These are phyloP conservation scores for Amphiprion percula DNA, from an alignment of 2,113 vertebrate genomes.

Conservation along the genomic window DNA sequence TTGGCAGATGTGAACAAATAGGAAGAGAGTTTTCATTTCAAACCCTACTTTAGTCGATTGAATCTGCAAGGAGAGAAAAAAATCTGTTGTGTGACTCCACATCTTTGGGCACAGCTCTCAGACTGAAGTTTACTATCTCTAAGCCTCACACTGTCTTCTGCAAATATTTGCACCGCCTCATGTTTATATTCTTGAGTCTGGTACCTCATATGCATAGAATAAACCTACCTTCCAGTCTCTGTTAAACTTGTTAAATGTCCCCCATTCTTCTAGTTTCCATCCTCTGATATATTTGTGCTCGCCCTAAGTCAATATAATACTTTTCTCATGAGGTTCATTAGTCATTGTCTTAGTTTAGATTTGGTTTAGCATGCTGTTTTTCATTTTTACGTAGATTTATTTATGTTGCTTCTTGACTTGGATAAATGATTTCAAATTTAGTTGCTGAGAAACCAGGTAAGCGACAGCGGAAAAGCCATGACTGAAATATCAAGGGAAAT, in stretches of 20 bases:
- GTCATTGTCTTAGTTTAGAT: slow-evolving; percentile 1
- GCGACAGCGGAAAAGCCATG: slow-evolving; percentile 7
- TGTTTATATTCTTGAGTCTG: slow-evolving; percentile 1
- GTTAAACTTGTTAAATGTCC: not conserved
- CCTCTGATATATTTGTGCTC: not conserved
- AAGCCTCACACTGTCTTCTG: slow-evolving; percentile 13
- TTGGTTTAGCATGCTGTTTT: not conserved
- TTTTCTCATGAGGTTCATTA: slow-evolving; percentile 5
- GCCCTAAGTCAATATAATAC: not conserved
- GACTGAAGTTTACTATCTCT: slow-evolving; percentile 4
- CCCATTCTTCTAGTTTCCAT: not conserved
- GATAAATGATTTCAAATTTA: not conserved
- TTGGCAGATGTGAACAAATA: slow-evolving; percentile 8
- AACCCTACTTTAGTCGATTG: not conserved
- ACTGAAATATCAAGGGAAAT: slow-evolving; percentile 13
- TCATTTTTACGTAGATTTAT: not conserved
- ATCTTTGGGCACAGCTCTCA: slow-evolving; percentile 8
- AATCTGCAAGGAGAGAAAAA: slow-evolving; percentile 22
- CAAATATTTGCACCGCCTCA: not conserved
- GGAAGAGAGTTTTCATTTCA: slow-evolving; percentile 23
- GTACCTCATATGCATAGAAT: not conserved
- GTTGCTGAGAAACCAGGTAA: not conserved
- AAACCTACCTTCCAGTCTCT: not conserved
- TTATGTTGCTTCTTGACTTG: not conserved
- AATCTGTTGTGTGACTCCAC: not conserved